Percentiles rank a stretch among this genome's conserved stretches.
These are phyloP conservation scores for Pelecanus crispus DNA, from an alignment of 2,113 vertebrate genomes.

Conservation along the genomic window DNA sequence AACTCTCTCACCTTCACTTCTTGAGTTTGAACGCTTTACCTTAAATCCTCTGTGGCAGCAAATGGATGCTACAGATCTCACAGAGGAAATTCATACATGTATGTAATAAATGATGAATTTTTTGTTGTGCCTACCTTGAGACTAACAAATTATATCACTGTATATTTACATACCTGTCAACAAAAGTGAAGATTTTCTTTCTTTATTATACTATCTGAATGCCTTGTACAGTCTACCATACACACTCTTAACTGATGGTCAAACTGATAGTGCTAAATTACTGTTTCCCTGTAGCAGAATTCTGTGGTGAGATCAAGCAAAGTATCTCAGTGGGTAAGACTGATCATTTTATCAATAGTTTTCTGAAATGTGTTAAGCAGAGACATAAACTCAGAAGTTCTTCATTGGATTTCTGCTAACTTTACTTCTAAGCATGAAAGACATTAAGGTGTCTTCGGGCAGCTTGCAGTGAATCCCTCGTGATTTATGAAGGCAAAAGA, in stretches of 20 bases:
- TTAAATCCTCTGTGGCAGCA: background rate
- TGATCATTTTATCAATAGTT: background rate
- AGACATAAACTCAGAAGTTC: background rate
- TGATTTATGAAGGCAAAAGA: background rate
- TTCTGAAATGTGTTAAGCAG: background rate
- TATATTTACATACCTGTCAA: background rate
- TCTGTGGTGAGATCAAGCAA: background rate
- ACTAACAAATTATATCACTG: background rate
- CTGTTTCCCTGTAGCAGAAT: background rate
- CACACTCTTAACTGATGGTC: background rate
- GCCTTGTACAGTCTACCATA: background rate
- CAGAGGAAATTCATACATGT: background rate
- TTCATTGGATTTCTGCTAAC: background rate
- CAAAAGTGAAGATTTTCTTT: background rate
- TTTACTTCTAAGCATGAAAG: background rate
- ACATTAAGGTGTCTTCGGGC: background rate
- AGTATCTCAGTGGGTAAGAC: background rate
- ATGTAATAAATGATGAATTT: background rate
- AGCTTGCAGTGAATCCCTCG: background rate
- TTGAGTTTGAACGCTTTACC: background rate
- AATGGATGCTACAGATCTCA: background rate
- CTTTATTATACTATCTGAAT: background rate
- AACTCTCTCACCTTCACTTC: background rate
- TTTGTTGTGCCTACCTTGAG: background rate
- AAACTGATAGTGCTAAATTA: background rate